Conservation (phyloP, 2,888 invertebrate genomes). For the Chymomyza fuscimana region DNA sequence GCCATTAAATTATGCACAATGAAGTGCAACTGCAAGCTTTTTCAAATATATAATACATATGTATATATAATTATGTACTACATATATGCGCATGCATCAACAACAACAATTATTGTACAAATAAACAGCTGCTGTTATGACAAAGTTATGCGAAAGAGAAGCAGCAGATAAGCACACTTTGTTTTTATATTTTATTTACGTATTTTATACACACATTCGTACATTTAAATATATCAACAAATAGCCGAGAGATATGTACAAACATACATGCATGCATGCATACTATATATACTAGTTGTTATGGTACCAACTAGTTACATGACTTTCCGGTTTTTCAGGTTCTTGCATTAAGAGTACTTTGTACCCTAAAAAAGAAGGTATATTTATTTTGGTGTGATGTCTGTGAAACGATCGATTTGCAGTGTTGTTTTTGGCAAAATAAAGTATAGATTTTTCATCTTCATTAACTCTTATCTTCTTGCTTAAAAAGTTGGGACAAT, state of each 20-base stretch:
- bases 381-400: neutral
- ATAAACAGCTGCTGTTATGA: slow-evolving; percentile 52
- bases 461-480: too few species aligned
- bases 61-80: neutral
- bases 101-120: slow-evolving; percentile 19
- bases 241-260: slow-evolving; percentile 33
- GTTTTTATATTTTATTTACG: slow-evolving; percentile 17
- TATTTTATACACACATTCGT: neutral
- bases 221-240: slow-evolving; percentile 5
- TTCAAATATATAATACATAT: neutral
- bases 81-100: neutral
- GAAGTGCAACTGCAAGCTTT: slow-evolving; percentile 8
- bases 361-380: slow-evolving; percentile 18
- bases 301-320: slow-evolving; percentile 52
- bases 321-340: slow-evolving; percentile 64
- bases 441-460: too few species aligned
- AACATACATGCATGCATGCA: neutral
- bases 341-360: slow-evolving; percentile 25
- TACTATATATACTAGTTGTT: slow-evolving; percentile 11
- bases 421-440: neutral
- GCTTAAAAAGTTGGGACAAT: too few species aligned
- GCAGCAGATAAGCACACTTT: slow-evolving; percentile 67
- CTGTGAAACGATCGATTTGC: neutral
- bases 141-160: slow-evolving; percentile 18
- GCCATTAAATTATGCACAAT: neutral